Percentiles rank a stretch among this genome's conserved stretches.
phyloP scores from a whole-genome alignment of 2,113 vertebrate genomes.

The Tiliqua scincoides region DNA sequence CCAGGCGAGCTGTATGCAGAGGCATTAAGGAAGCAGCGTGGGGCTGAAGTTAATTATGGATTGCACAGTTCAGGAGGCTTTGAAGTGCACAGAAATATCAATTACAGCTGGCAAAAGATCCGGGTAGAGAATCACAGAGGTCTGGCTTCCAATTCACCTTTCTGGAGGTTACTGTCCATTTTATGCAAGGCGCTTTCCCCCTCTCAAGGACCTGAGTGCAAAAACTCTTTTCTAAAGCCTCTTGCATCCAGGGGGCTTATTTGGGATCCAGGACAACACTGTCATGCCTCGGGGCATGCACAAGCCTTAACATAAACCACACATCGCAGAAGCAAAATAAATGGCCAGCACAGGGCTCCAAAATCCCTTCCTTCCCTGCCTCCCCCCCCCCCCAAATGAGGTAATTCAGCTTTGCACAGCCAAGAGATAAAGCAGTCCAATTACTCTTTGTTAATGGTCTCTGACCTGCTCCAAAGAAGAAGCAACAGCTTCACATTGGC shows the following conservation, averaged over 20 bases:
- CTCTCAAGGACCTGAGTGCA: not conserved
- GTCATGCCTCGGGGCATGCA: not conserved
- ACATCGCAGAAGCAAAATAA: not conserved
- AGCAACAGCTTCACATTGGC: not conserved
- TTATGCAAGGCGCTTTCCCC: not conserved
- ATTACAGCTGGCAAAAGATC: not conserved
- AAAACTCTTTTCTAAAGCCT: not conserved
- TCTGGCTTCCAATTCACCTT: not conserved
- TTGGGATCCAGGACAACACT: not conserved
- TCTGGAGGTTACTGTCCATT: not conserved
- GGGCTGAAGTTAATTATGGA: not conserved
- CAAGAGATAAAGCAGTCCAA: not conserved
- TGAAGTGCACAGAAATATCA: not conserved
- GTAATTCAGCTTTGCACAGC: not conserved
- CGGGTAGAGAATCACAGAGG: not conserved
- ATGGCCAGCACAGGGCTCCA: not conserved
- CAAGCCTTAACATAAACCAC: not conserved
- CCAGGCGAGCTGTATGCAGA: not conserved
- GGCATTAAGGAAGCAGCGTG: not conserved
- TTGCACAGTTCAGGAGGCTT: not conserved
- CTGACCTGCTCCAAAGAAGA: not conserved
- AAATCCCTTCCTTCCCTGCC: not conserved
- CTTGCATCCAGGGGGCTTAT: not conserved
- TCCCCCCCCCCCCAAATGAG: not conserved
- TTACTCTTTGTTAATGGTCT: conserved; percentile 6